Evolutionary conservation across 2,888 invertebrate species (phyloP), one percentile per base, ranked within the genome.

Genomic region (Polyommatus icarus): DNA sequence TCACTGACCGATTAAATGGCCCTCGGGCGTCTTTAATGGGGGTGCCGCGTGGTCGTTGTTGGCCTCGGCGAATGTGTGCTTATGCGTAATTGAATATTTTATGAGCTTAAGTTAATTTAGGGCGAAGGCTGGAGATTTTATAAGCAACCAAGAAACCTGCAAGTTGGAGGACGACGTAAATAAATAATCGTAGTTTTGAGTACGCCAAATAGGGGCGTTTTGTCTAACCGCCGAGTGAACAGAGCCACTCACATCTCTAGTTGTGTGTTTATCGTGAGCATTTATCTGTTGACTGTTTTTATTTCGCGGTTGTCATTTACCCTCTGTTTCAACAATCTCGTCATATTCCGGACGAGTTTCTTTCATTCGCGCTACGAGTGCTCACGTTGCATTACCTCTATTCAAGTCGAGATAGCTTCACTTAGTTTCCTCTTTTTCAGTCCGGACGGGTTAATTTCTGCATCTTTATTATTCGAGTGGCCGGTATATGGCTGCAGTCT

Each of bases 281-380:
- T 94, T 94, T 94, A 92, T 94, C 93, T 94, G 94, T 94, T 94
- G 94, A 94, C 94, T 91, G 92, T 94, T 94, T 94, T 90, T 93
- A 94, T 94, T 94, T 92, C 90, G 85, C 87, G 85, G 92, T 93
- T 93, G 92, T 92, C 93, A 90, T 93, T 92, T 89, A 90, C 94
- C 93, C 93, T 91, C 92, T 90, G 89, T 91, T 90, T 88, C 91
- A 91, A 92, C 91, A 92, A 87, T 86, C 90, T 85, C 86, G 84
- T 86, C 87, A 86, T 87, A 87, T 87, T 87, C 85, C 85, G 87
- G 84, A 88, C 88, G 89, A 93, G 90, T 93, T 93, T 94, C 93
- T 93, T 93, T 93, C 91, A 93, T 92, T 94, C 91, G 85, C 83
- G 84, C 82, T 89, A 88, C 88, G 87, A 92, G 92, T 92, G 91